phyloP scores from a whole-genome alignment of 1,140 invertebrate species.

The Drosophila pallidifrons region DNA sequence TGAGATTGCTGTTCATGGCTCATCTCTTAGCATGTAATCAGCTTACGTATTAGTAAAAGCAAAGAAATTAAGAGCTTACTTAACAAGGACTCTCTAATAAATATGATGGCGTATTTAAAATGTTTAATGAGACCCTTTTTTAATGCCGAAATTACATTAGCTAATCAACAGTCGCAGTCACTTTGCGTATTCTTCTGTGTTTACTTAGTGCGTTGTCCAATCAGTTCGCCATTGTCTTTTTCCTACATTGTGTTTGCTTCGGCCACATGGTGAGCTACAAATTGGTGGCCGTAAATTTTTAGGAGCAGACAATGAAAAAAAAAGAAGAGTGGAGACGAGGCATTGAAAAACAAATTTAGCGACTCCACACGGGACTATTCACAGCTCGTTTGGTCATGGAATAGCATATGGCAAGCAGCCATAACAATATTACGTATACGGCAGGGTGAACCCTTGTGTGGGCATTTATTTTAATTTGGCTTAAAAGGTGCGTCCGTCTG shows the following conservation, averaged over 20 bases:
- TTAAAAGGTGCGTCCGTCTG: slow-evolving; percentile 45
- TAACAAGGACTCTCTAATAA: not conserved
- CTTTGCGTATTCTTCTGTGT: not conserved
- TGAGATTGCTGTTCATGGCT: too few species aligned
- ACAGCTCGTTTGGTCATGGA: slow-evolving; percentile 67
- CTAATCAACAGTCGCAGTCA: slow-evolving; percentile 5
- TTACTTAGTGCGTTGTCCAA: slow-evolving; percentile 9
- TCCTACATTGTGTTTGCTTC: slow-evolving; percentile 4
- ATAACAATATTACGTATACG: slow-evolving; percentile 71
- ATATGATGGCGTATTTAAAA: not conserved
- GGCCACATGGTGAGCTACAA: slow-evolving; percentile 32
- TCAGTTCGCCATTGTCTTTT: slow-evolving; percentile 23
- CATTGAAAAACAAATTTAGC: slow-evolving; percentile 70
- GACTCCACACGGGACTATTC: slow-evolving; percentile 40
- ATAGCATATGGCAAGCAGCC: slow-evolving; percentile 3
- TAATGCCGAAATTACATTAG: slow-evolving; percentile 7
- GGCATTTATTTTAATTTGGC: slow-evolving; percentile 73
- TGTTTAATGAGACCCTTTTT: not conserved
- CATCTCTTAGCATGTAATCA: too few species aligned
- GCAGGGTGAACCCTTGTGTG: slow-evolving; percentile 46
- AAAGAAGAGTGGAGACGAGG: not conserved
- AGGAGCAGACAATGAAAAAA: slow-evolving; percentile 23
- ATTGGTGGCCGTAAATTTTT: slow-evolving; percentile 60
- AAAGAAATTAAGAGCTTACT: not conserved
- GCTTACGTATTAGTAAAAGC: too few species aligned